Evolutionary conservation across 2,888 invertebrate species (phyloP).

Genomic region (Ectropis crepuscularia): DNA sequence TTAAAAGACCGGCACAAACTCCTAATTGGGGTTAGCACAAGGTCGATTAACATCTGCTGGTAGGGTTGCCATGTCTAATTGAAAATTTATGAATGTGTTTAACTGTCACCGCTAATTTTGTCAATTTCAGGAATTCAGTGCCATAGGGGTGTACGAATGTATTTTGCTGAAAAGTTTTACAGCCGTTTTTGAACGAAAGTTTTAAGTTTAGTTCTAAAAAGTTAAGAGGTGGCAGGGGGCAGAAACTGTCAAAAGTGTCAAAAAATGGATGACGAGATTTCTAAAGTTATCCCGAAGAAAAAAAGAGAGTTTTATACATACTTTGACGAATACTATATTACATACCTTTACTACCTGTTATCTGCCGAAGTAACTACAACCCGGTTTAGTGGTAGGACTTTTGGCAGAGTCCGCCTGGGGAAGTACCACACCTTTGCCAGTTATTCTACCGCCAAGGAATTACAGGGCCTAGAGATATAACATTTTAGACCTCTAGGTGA

Average conservation of each 20-base stretch:
- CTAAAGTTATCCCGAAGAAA: no score
- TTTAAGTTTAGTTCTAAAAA: not conserved
- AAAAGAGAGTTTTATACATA: no score
- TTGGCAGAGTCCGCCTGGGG: no score
- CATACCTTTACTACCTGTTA: no score
- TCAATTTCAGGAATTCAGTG: slow-evolving; percentile 14
- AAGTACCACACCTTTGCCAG: no score
- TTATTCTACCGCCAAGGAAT: no score
- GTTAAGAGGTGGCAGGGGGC: not conserved
- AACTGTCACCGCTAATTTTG: slow-evolving; percentile 22
- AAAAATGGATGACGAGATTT: no score
- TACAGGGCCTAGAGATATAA: no score
- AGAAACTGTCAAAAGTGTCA: not conserved
- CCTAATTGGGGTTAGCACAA: slow-evolving; percentile 72
- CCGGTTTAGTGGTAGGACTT: no score
- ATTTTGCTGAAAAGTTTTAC: not conserved
- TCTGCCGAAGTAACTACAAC: no score
- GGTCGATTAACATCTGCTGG: slow-evolving; percentile 61
- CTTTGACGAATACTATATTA: no score
- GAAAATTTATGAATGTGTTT: slow-evolving; percentile 31
- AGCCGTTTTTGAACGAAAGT: not conserved
- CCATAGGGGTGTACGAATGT: slow-evolving; percentile 9
- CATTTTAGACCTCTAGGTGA: no score
- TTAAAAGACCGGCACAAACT: slow-evolving; percentile 71
- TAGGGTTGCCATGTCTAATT: slow-evolving; percentile 50